Percentiles rank a stretch among this genome's conserved stretches.
These are phyloP conservation scores for Salvator merianae DNA, from an alignment of 2,113 vertebrate species.

Conservation along the genomic window DNA sequence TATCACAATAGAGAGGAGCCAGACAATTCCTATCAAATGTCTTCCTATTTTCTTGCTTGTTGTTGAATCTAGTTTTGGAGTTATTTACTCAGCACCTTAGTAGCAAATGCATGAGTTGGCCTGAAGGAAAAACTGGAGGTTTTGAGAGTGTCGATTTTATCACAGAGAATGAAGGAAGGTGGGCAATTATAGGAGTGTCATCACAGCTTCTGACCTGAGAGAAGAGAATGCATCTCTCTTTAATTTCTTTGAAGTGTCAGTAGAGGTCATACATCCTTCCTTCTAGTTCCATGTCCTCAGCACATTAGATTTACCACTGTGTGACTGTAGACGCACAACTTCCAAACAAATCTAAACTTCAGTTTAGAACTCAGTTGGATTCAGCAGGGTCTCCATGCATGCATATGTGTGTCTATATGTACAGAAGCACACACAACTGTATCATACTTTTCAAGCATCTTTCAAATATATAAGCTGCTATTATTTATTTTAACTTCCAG, in stretches of 20 bases:
- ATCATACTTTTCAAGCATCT: too few species aligned
- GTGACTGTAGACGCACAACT: background rate
- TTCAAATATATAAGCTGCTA: background rate
- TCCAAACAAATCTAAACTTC: background rate
- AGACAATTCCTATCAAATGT: conserved; percentile 19
- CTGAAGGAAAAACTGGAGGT: conserved; percentile 1
- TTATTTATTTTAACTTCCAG: background rate
- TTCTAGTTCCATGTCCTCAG: background rate
- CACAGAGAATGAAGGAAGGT: background rate
- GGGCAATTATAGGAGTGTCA: background rate
- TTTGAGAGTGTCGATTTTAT: conserved; percentile 10
- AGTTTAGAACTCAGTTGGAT: background rate
- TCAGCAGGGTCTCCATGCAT: background rate
- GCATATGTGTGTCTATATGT: too few species aligned
- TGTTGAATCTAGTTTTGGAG: conserved; percentile 23
- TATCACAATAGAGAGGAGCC: conserved; percentile 29
- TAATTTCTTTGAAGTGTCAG: background rate
- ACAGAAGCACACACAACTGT: background rate
- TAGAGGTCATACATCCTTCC: background rate
- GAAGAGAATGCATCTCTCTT: background rate
- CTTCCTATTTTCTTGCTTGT: background rate
- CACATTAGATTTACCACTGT: background rate
- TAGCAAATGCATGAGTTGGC: conserved; percentile 1
- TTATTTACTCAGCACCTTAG: conserved; percentile 30
- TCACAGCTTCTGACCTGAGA: background rate